Base-by-base conservation (phyloP, 2,113 vertebrate genomes). In the Paratilapia polleni region DNA sequence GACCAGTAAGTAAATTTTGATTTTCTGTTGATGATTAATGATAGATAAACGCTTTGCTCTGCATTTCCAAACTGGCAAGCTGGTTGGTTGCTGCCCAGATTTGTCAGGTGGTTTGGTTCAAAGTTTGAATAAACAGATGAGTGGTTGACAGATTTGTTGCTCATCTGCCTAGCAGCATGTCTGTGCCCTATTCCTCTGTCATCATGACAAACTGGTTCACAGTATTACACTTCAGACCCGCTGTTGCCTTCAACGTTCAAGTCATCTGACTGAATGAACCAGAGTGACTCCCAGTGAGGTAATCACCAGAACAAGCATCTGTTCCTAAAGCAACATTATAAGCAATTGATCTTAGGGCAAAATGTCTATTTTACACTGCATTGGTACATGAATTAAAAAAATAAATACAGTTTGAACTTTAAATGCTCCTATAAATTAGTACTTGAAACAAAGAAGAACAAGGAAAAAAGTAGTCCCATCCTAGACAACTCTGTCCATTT, bases 251-350 rank as follows among this genome's bases (percentile, higher is more conserved):
- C 38, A n/a, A 74, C 38, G 68, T 77, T 43, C n/a, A 63, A 31
- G 77, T 92, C 86, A 81, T 47, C 64, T 83, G 84, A 88, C 66
- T 64, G 34, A 22, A 9, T 84, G 75, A 89, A 57, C 61, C 9
- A 64, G 34, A 83, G 22, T 76, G 34, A 79, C 77, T 73, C 43
- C 24, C 20, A 22, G 49, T 2, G 81, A 78, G n/a, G 31, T 68
- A 54, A 82, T 78, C 36, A 54, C 19, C 31, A 68, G 17, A 56
- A 4, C 7, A 22, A 34, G 49, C 79, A 24, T 38, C 15, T 22
- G 68, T 64, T 77, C 47, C 11, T 26, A 52, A 15, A 31, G 17
- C 24, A 85, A 28, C 64, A 56, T 54, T 19, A 52, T 49, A 66
- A 47, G 36, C 31, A 82, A n/a, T 9, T 19, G 36, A 77, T 68